Base-by-base conservation (phyloP, 2,113 vertebrate species). In the Australoheros scitulus region DNA sequence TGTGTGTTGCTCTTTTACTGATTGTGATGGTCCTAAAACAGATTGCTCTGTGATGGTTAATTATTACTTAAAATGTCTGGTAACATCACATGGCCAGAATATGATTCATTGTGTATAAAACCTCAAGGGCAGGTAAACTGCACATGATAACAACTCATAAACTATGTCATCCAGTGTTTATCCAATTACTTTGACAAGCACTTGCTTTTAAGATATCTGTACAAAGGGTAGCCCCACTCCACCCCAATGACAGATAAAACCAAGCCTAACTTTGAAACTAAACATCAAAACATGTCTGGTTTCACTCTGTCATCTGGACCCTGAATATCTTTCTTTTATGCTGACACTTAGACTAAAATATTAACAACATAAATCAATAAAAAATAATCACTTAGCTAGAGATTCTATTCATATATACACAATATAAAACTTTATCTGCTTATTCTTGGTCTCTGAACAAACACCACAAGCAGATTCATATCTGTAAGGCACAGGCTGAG, bases 31-130 rank as follows among this genome's bases (percentile, higher is more conserved):
- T 59, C 55, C 17, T 22, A 13, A 65, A 76, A 78, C 14, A 26
- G 52, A 75, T 81, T 43, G 86, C 18, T 56, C 34, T 64, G 26
- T 70, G 24, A 26, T 7, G 43, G 91, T 95, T 94, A 95, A 95
- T 95, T 76, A 95, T 95, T 95, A 90, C 29, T 95, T 95, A 91
- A 52, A 61, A 64, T 9, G 26, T 61, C 57, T 76, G 61, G 81
- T 88, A 93, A 92, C 79, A 77, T 47, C 58, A 91, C 29, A 76
- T 56, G 56, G 26, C 29, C 8, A 14, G 32, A 82, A 82, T 36
- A 50, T 84, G 75, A 88, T 13, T 88, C 82, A 84, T 18, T 70
- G 56, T 60, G 20, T 58, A 14, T 61, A 41, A 57, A 81, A 11
- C 7, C 38, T 41, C 57, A 77, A 82, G 60, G 87, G 77, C 78